A percentile compares a stretch with the other conserved stretches of the same genome.
Evolutionary conservation across 2,113 vertebrate genomes (phyloP).

Genomic region (Xenotilapia flavipinnis): DNA sequence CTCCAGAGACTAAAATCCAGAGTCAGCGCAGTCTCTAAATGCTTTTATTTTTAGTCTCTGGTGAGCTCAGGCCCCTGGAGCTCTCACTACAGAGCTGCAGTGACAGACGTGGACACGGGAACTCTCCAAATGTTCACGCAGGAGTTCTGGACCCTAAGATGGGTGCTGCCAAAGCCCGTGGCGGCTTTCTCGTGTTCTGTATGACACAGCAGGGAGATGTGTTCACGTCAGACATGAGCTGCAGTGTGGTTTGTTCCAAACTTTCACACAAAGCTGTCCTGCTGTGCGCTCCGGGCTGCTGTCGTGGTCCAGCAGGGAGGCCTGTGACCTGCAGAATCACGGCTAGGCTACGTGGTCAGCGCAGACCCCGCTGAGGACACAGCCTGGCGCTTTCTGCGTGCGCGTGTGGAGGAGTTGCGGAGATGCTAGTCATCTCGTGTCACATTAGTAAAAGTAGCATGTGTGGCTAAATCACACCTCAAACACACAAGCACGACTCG

Average conservation of each 20-base stretch:
- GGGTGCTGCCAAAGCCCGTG: not conserved
- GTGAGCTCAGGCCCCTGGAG: not conserved
- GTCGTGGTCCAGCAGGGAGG: constrained; percentile 12
- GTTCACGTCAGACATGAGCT: not conserved
- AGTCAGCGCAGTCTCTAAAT: not conserved
- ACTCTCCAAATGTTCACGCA: not conserved
- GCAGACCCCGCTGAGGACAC: not conserved
- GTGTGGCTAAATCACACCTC: not conserved
- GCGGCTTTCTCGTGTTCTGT: not conserved
- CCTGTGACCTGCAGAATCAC: constrained; percentile 16
- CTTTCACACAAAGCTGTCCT: not conserved
- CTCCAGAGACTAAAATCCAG: not conserved
- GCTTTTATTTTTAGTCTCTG: not conserved
- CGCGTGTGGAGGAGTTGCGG: not conserved
- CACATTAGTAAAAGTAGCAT: not conserved
- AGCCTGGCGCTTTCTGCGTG: not conserved
- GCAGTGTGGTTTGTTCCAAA: not conserved
- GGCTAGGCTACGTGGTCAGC: not conserved
- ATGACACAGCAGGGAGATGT: not conserved
- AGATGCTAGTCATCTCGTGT: not conserved
- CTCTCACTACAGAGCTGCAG: not conserved
- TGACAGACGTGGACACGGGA: not conserved
- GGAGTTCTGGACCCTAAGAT: not conserved
- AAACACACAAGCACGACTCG: constrained; percentile 23
- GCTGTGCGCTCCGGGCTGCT: not conserved